A percentile compares a stretch with the other conserved stretches of the same genome.
Evolutionary conservation across 2,797 vertebrate species (phyloP).

Genomic region (Enteromius thamalakanensis): DNA sequence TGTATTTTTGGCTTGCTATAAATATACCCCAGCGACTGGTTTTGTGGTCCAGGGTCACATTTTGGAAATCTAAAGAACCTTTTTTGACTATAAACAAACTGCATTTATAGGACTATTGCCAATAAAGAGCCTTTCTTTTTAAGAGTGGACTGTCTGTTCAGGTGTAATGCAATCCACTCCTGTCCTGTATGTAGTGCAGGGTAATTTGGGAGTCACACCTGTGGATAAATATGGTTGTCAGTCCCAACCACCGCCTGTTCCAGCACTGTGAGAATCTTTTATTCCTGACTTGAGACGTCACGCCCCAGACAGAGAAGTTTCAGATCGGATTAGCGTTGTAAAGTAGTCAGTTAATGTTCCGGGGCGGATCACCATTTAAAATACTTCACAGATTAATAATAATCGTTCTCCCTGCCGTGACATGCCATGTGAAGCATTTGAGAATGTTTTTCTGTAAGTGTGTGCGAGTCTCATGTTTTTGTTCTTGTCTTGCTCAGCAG

Average conservation of each 20-base stretch:
- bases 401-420: slow-evolving; percentile 19
- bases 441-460: not conserved
- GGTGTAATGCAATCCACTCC: not conserved
- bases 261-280: slow-evolving; percentile 18
- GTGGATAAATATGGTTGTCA: not conserved
- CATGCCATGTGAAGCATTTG: slow-evolving; percentile 13
- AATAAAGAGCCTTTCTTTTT: not conserved
- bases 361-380: slow-evolving; percentile 25
- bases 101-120: not conserved
- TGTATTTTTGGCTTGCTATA: no score
- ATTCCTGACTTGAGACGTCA: not conserved
- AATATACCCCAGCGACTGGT: no score
- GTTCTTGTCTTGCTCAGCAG: slow-evolving; percentile 72
- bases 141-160: not conserved
- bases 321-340: not conserved
- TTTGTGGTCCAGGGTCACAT: no score
- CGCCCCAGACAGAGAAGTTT: slow-evolving; percentile 9
- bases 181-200: not conserved
- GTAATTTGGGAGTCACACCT: slow-evolving; percentile 1
- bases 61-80: not conserved
- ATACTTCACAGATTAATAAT: slow-evolving; percentile 14
- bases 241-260: not conserved
- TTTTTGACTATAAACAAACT: not conserved
- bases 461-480: slow-evolving; percentile 28
- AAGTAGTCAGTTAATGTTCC: slow-evolving; percentile 27